A percentile compares a stretch with the other conserved stretches of the same genome.
Evolutionary conservation across 2,113 vertebrate genomes (phyloP).

Genomic region (Tor tambroides): DNA sequence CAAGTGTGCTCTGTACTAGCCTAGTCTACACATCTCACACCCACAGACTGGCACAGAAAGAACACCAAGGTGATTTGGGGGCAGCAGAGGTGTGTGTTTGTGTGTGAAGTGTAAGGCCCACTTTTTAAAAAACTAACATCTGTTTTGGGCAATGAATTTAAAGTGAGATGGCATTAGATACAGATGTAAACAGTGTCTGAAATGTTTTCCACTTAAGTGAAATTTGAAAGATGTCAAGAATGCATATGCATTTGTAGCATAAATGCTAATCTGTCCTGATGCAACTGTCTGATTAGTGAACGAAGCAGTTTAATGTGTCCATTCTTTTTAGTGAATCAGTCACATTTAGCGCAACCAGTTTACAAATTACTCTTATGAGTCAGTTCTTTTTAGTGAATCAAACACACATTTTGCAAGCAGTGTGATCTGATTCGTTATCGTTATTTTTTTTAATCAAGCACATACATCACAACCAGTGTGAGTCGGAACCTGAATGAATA

Average conservation of each 20-base stretch:
- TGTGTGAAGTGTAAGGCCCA: neutral
- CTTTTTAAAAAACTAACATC: neutral
- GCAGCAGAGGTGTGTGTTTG: neutral
- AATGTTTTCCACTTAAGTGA: neutral
- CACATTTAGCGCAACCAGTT: neutral
- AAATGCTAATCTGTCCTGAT: neutral
- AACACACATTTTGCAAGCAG: neutral
- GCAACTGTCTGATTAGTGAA: no score
- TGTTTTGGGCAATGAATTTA: neutral
- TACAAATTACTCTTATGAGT: neutral
- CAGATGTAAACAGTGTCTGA: neutral
- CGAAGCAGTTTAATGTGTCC: no score
- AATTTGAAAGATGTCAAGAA: neutral
- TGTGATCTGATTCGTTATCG: neutral
- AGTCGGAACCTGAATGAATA: neutral
- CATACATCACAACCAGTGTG: neutral
- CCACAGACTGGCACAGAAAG: slow-evolving; percentile 24
- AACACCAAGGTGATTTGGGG: neutral
- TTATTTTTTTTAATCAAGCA: no score
- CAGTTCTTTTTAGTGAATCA: neutral
- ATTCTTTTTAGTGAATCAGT: no score
- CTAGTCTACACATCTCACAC: neutral
- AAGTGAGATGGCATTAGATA: neutral
- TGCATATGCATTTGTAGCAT: neutral
- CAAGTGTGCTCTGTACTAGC: slow-evolving; percentile 47